Evolutionary conservation across 2,113 vertebrate genomes (phyloP), one percentile per base, ranked within the genome.

Genomic region (Ochotona princeps): DNA sequence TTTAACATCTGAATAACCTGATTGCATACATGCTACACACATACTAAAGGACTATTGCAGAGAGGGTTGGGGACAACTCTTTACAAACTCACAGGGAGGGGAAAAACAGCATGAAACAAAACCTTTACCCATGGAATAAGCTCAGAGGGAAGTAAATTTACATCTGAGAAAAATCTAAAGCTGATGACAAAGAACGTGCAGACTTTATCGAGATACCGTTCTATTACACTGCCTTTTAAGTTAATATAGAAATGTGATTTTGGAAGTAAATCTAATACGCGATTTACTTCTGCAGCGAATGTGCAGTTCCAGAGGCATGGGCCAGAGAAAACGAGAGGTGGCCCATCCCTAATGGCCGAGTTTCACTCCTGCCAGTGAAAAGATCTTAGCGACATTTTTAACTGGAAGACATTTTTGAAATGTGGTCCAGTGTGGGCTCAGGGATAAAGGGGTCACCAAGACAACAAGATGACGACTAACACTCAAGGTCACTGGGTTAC

Each of bases 201-300:
- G 15, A 9, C 80, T 80, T 88, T 88, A 74, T 2, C 88, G 38
- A 95, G 44, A 92, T 66, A 49, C 54, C 70, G 60, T 20, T 54
- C 54, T 72, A 82, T 14, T 47, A 69, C 10, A 60, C 1, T 63
- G 26, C 51, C 30, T 87, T 86, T 90, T 67, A 85, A 89, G 61
- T 73, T 83, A 78, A 57, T 21, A 49, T 2, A n/a, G 75, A 82
- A 72, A 67, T 51, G 72, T 51, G 25, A 61, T 28, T 83, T 92
- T 32, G 82, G 65, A 86, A 94, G 81, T 85, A 79, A 93, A 80
- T 69, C 92, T 80, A 80, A 81, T 15, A 69, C 21, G 38, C 60
- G 21, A 38, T 47, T 28, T 28, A 54, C 35, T 80, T 69, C 84
- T 47, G 9, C 15, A 81, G 69, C 44, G 76, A 89, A 76, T 38